phyloP scores from a whole-genome alignment of 2,888 invertebrate species.

The Ormyrus nitidulus region DNA sequence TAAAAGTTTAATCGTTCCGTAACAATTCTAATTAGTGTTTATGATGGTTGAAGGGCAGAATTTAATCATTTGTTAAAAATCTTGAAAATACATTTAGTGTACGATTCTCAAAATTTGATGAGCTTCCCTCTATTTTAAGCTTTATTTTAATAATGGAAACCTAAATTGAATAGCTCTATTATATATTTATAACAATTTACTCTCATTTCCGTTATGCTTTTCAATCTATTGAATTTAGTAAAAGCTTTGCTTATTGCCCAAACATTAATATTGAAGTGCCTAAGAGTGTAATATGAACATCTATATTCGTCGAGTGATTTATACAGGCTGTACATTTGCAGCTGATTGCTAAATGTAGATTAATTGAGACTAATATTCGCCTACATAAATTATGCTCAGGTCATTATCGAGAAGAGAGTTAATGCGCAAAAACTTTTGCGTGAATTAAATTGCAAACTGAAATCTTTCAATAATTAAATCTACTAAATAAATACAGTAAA shows the following conservation, averaged over 20 bases:
- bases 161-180: not conserved
- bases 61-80: no score
- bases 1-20: no score
- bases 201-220: not conserved
- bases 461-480: conserved; percentile 11
- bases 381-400: not conserved
- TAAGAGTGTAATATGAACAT: not conserved
- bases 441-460: not conserved
- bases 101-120: no score
- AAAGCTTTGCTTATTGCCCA: not conserved
- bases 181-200: not conserved
- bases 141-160: no score
- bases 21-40: no score
- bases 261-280: not conserved
- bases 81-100: no score
- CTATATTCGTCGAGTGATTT: not conserved
- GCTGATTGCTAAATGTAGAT: not conserved
- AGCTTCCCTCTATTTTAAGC: no score
- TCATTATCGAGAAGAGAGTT: not conserved
- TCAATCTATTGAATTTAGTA: not conserved
- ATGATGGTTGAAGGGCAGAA: no score
- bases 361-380: not conserved
- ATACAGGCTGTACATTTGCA: not conserved
- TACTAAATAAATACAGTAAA: no score
- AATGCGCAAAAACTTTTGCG: not conserved